Evolutionary conservation across 2,888 invertebrate genomes (phyloP).

Genomic region (Drosophila mimica): DNA sequence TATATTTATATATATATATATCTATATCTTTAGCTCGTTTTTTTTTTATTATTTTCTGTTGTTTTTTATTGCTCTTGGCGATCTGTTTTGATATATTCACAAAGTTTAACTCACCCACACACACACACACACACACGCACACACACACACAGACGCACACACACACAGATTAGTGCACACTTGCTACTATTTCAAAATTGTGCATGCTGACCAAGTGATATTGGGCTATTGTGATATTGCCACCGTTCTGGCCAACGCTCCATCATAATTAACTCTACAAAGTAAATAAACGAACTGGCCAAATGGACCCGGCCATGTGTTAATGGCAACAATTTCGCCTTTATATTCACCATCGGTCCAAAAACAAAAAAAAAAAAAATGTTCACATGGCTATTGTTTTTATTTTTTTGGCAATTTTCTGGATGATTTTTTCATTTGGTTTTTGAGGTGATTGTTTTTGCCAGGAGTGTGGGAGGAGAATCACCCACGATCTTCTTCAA

Average conservation of each 20-base stretch:
- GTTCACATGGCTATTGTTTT: slow-evolving; percentile 49
- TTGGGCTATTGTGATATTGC: slow-evolving; percentile 15
- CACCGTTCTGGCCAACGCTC: slow-evolving; percentile 60
- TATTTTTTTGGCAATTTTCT: slow-evolving; percentile 27
- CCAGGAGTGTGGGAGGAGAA: slow-evolving; percentile 34
- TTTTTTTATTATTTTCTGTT: neutral
- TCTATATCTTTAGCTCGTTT: neutral
- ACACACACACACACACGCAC: neutral
- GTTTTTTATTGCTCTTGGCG: slow-evolving; percentile 16
- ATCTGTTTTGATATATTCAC: slow-evolving; percentile 50
- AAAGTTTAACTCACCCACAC: slow-evolving; percentile 10
- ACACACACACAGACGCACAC: slow-evolving; percentile 1
- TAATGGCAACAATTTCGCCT: slow-evolving; percentile 53
- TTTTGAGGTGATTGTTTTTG: neutral
- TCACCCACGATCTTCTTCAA: slow-evolving; percentile 46
- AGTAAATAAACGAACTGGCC: slow-evolving; percentile 73
- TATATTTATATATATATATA: slow-evolving; percentile 1
- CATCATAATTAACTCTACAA: slow-evolving; percentile 79
- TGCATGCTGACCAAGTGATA: slow-evolving; percentile 14
- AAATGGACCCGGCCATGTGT: slow-evolving; percentile 74
- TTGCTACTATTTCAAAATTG: neutral
- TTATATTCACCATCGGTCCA: slow-evolving; percentile 37
- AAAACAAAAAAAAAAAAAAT: slow-evolving; percentile 11
- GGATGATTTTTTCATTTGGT: slow-evolving; percentile 1
- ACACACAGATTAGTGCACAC: neutral